Evolutionary conservation across 1,140 invertebrate species (phyloP), one percentile per base, ranked within the genome.

Genomic region (Bombus waltoni): DNA sequence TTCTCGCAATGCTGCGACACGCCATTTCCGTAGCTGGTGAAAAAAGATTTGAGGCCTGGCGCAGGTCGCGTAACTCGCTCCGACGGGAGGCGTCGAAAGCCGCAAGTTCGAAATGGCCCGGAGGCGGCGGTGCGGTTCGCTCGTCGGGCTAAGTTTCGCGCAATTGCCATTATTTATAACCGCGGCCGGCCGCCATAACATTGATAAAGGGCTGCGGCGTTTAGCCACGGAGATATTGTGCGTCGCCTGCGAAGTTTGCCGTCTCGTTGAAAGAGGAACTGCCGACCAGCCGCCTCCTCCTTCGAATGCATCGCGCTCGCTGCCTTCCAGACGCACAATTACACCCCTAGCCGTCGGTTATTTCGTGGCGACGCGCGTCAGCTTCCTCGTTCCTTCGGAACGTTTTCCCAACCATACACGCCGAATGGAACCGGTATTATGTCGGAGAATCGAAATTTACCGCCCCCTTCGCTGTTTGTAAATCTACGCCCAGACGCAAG

Each of bases 81-180:
- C 76, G n/a, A 62, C 75, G 65, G 79, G 74, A 79, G 85, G 88
- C 83, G 74, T 80, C 75, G 59, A 81, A 85, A 88, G 78, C 86
- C 89, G 88, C 88, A 89, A 81, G 70, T 87, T 88, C 42, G 86
- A 40, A 90, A 90, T 88, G 84, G 84, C 82, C 86, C 88, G 73
- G 81, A 47, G 87, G 87, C 71, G 79, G 59, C 80, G 57, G 77
- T 87, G 65, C 66, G 89, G 89, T 87, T 91, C 89, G 53, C 86
- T 81, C 70, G 79, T 74, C 22, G 47, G 83, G 78, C 87, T 89
- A 91, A 90, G 88, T 90, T 89, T 92, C 90, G 86, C 86, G 90
- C 88, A 91, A 93, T 94, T 91, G 91, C 90, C 89, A 94, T 95
- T 95, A 95, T 94, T 94, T 94, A 95, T 94, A 94, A 94, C 87